Base-by-base conservation (phyloP, 2,797 vertebrate genomes). In the Psittacula derbiana region DNA sequence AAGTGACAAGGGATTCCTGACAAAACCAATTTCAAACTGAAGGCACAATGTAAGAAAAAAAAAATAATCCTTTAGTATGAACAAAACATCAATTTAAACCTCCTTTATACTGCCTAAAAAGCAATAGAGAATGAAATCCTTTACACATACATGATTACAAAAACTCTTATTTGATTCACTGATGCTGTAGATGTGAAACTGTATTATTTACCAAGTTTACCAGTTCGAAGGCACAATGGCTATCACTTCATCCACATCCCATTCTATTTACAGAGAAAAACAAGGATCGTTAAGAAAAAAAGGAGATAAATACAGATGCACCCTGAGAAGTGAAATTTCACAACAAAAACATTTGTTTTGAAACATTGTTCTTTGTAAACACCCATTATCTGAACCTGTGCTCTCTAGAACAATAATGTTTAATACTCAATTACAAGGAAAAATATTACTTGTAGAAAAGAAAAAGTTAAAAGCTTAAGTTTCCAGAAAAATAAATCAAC, bases 161-260 rank as follows among this genome's bases (percentile, higher is more conserved):
- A 88, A 84, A 5, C 53, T 82, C n/a, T 41, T 87, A 52, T n/a
- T 84, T 81, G 76, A 80, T 80, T 90, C 43, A 76, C 30, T 62
- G 55, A 93, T 40, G 36, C 49, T 86, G 15, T 16, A 90, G 30
- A 90, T 90, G n/a, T 76, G 78, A 87, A 80, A 88, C 60, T 82
- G 28, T 60, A 74, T 74, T 85, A 86, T 69, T 83, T 80, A 89
- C 75, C 74, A 81, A 84, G 85, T 95, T 93, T 64, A 96, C 85
- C 86, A 86, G 80, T 92, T 83, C 73, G 61, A 97, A 97, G 96
- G 96, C 97, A 97, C 95, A 96, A 91, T 44, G 93, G 94, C 70
- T 94, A 90, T 47, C 78, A 62, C 58, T 88, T 91, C 70, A 94
- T 82, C 72, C 84, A 78, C 40, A 93, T 81, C 41, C 38, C 47